phyloP scores from a whole-genome alignment of 1,140 invertebrate genomes.

The Rhizoglyphus robini region DNA sequence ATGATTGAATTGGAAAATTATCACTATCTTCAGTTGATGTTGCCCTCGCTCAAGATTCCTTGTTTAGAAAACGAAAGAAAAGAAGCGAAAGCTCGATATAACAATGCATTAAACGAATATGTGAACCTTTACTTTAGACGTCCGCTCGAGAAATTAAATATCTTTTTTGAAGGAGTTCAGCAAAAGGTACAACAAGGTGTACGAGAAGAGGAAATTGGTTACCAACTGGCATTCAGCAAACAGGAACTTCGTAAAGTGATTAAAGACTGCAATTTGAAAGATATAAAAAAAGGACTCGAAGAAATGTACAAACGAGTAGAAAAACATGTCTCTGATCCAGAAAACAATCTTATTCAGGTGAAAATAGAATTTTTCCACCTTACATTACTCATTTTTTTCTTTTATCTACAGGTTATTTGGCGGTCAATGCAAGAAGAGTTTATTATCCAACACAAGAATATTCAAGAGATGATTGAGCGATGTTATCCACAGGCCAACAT shows the following conservation, averaged over 20 bases:
- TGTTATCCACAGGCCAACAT: conserved; percentile 96
- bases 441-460: conserved; percentile 85
- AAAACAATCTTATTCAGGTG: conserved; percentile 63
- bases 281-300: conserved; percentile 87
- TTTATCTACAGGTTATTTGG: conserved; percentile 71
- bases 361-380: neutral
- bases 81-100: conserved; percentile 80
- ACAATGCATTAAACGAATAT: conserved; percentile 64
- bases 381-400: neutral
- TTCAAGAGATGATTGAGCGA: conserved; percentile 80
- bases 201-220: conserved; percentile 92
- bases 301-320: conserved; percentile 85
- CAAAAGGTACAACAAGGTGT: conserved; percentile 77
- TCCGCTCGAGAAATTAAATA: conserved; percentile 87
- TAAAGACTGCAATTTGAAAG: conserved; percentile 81
- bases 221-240: conserved; percentile 93
- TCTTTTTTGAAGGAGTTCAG: conserved; percentile 92
- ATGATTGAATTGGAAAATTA: conserved; percentile 86
- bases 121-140: conserved; percentile 87
- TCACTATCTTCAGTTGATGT: conserved; percentile 73
- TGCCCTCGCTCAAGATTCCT: conserved; percentile 77
- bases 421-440: conserved; percentile 98
- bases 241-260: conserved; percentile 90
- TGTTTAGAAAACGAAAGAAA: conserved; percentile 74
- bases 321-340: conserved; percentile 89